Percentiles rank a stretch among this genome's conserved stretches.
Conservation (phyloP, 2,797 vertebrate species). For the Linurgus olivaceus region DNA sequence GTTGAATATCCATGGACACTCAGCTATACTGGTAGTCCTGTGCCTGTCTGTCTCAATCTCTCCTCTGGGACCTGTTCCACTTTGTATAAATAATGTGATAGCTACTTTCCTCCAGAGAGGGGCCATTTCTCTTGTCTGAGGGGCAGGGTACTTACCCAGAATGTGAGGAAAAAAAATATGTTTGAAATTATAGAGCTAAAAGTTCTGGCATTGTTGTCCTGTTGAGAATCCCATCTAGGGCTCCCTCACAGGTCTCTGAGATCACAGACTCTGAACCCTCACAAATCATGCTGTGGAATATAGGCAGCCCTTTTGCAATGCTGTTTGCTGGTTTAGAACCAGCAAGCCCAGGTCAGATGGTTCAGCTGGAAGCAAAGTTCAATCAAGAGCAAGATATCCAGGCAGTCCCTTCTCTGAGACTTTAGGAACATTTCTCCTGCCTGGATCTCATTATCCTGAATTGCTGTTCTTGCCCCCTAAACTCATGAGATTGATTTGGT, state of each 20-base stretch:
- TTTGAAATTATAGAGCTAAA: neutral
- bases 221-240: neutral
- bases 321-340: neutral
- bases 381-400: neutral
- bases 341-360: neutral
- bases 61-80: constrained; percentile 36
- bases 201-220: neutral
- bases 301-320: neutral
- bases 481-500: neutral
- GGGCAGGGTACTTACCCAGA: neutral
- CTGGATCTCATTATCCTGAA: neutral
- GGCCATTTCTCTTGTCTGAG: neutral
- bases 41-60: neutral
- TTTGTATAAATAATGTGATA: constrained; percentile 19
- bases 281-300: neutral
- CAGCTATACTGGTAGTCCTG: neutral
- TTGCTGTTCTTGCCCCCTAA: neutral
- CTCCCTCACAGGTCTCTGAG: neutral
- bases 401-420: neutral
- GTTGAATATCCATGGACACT: neutral
- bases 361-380: neutral
- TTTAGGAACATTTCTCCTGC: neutral
- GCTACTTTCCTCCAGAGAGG: neutral
- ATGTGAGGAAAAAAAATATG: neutral
- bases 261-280: neutral